These are phyloP conservation scores for Drosophila nigrodunni DNA, from an alignment of 1,140 invertebrate genomes.

Conservation along the genomic window DNA sequence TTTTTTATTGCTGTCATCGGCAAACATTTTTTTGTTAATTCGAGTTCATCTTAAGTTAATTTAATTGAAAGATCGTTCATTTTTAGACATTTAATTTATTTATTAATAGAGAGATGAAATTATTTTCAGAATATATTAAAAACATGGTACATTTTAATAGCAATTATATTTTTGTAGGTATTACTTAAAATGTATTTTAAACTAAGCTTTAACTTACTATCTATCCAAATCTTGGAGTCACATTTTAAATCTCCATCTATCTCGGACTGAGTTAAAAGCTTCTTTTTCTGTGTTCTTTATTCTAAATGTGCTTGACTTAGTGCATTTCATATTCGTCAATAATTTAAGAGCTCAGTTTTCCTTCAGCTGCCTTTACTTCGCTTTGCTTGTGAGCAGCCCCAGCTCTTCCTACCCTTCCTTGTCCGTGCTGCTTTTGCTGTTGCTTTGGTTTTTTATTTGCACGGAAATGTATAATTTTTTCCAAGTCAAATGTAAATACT, in stretches of 20 bases:
- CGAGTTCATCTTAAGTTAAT: too few relatives aligned
- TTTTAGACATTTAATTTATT: too few relatives aligned
- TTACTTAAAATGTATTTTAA: too few relatives aligned
- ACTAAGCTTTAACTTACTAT: background rate
- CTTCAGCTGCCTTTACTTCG: slow-evolving; percentile 53
- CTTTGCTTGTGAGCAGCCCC: slow-evolving; percentile 34
- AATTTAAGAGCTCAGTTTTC: slow-evolving; percentile 36
- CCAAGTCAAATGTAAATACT: slow-evolving; percentile 81
- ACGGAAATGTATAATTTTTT: slow-evolving; percentile 83
- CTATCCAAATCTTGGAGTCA: background rate
- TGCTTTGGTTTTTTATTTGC: slow-evolving; percentile 70
- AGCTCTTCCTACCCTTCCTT: slow-evolving; percentile 1
- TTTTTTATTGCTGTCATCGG: too few relatives aligned
- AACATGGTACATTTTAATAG: too few relatives aligned
- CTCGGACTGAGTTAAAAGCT: background rate
- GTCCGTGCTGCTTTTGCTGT: slow-evolving; percentile 32
- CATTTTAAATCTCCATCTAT: background rate
- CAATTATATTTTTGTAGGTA: too few relatives aligned
- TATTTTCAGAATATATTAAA: too few relatives aligned
- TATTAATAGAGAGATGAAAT: too few relatives aligned
- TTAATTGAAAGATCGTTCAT: too few relatives aligned
- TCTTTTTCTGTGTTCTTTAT: background rate
- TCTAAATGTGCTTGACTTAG: slow-evolving; percentile 21
- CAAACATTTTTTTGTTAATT: too few relatives aligned
- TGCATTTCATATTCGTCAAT: slow-evolving; percentile 58